Conservation (phyloP, 1,140 invertebrate species). For the Zaprionus kolodkinae region DNA sequence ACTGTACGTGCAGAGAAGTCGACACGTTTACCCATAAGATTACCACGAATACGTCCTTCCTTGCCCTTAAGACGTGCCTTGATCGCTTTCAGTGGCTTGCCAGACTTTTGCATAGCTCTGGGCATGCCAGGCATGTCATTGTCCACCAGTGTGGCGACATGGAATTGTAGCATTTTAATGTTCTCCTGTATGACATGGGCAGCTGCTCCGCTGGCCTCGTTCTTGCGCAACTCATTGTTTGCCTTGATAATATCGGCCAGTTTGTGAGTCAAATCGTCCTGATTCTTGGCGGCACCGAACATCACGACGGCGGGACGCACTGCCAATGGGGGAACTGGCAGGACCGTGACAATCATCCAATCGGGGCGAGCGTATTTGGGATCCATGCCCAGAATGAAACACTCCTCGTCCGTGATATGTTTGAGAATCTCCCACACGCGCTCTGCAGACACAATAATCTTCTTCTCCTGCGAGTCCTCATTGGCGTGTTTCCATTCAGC, state of each 20-base stretch:
- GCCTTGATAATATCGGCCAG: slow-evolving; percentile 99
- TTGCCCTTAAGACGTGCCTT: slow-evolving; percentile 96
- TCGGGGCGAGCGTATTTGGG: slow-evolving; percentile 98
- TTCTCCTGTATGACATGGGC: slow-evolving; percentile 98
- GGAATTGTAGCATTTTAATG: slow-evolving; percentile 99
- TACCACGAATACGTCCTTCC: slow-evolving; percentile 99
- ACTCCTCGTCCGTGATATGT: slow-evolving; percentile 98
- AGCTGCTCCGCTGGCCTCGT: slow-evolving; percentile 98
- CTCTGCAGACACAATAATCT: slow-evolving; percentile 96
- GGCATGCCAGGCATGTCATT: slow-evolving; percentile 99
- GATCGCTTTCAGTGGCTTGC: slow-evolving; percentile 98
- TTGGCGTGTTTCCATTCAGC: slow-evolving; percentile 99
- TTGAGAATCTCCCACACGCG: slow-evolving; percentile 98
- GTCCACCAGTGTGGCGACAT: slow-evolving; percentile 98
- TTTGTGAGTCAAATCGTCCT: slow-evolving; percentile 99
- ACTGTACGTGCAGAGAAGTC: slow-evolving; percentile 99
- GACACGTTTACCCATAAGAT: slow-evolving; percentile 99
- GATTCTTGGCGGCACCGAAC: slow-evolving; percentile 99
- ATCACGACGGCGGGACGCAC: slow-evolving; percentile 99
- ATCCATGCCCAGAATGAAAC: slow-evolving; percentile 97
- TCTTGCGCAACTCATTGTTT: slow-evolving; percentile 97
- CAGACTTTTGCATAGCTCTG: slow-evolving; percentile 99
- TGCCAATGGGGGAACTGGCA: slow-evolving; percentile 98
- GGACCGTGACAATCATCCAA: slow-evolving; percentile 99
- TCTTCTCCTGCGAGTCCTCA: slow-evolving; percentile 98